Base-by-base conservation (phyloP, 2,888 invertebrate genomes). In the Cerastis rubricosa region DNA sequence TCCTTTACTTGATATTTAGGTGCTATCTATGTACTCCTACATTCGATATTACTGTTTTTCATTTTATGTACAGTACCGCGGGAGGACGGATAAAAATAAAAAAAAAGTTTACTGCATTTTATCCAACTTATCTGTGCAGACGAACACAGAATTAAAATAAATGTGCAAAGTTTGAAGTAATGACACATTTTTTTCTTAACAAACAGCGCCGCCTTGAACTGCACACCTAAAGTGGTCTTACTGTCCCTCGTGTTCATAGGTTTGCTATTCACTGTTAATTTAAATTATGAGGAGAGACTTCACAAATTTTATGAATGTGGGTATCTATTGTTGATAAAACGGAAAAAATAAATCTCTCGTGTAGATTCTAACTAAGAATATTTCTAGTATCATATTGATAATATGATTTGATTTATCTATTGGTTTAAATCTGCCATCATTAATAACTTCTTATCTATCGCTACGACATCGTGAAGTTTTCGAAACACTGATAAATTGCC, bases 361-460 rank as follows among this genome's bases (percentile, higher is more conserved):
- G 7, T 22, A 64, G 2, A 25, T 72, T 35, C 25, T 19, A 25
- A 35, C 19, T 43, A 35, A 51, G 25, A 51, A 59, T 65, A 63
- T 63, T 45, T 61, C 29, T 49, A 14, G 54, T 66, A 49, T 47
- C 17, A 65, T 78, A 35, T 47, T 64, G 35, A 69, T 61, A 47
- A 22, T 40, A 45, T 25, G 17, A 82, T 63, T 82, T 66, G 70
- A 70, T 25, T 66, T 61, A 64, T 64, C 43, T 67, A 75, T 51
- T 65, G 65, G 43, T 25, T 57, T 45, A 59, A 81, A 75, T 57
- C 76, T 83, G 59, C 61, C 51, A 71, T 77, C 57, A 68, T 79
- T 81, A 68, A 79, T 77, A 78, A 83, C 22, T 54, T 57, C 71
- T 71, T 78, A 80, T 80, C 83, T 59, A 68, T n/a, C 40, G 29